Evolutionary conservation across 2,888 invertebrate species (phyloP), one percentile per base, ranked within the genome.

Genomic region (Synanthedon myopaeformis): DNA sequence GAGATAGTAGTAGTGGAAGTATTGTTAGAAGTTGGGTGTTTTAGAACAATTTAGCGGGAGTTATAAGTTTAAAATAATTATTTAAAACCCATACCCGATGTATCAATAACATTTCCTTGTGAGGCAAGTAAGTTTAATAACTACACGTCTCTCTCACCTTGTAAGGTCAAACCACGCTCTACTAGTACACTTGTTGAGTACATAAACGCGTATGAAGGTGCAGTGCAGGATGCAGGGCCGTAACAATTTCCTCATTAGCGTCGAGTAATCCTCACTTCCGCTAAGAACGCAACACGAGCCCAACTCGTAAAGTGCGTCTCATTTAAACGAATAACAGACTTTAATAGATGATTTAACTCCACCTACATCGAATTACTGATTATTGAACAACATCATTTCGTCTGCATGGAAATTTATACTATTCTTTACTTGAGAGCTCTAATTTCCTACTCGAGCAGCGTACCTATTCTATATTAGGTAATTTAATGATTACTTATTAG

Each of bases 191-290:
- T 45, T 14, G 45, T 13, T 13, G 11, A 45, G 35, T 12, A n/a
- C 13, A 45, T 45, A 6, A 45, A 45, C 13, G 45, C 8, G 45
- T 14, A 45, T 45, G 8, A 45, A 45, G 45, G 45, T 45, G 45
- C 45, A 14, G 12, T 14, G 45, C 45, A 45, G 45, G 45, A 45
- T 45, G 45, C 45, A 45, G 45, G 12, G 63, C 68, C 66, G 70
- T 73, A 71, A 78, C 73, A 70, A 74, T 69, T 85, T 85, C 85
- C 85, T 86, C 81, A 85, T 86, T 86, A 86, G 73, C 63, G 61
- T 58, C 65, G 60, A 59, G 71, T 79, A 83, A 81, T 82, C 75
- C 76, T 53, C 65, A 58, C 74, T 83, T 85, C 85, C 85, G 74
- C 11, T 45, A 35, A 35, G 35, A 45, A 4, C 14, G 45, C 45